A percentile compares a stretch with the other conserved stretches of the same genome.
phyloP scores from a whole-genome alignment of 2,797 vertebrate species.

The Semaprochilodus insignis region DNA sequence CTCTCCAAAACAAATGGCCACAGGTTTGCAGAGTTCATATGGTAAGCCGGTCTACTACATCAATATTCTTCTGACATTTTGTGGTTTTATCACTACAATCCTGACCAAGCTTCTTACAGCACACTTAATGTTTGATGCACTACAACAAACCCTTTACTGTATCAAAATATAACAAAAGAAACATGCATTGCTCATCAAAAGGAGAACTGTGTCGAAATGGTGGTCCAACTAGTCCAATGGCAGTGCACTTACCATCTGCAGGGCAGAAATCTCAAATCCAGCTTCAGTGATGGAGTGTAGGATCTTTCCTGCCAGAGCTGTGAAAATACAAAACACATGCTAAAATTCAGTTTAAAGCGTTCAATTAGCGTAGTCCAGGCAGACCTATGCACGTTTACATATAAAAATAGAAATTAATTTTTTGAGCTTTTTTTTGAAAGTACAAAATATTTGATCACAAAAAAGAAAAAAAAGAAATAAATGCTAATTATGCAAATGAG shows the following conservation, averaged over 20 bases:
- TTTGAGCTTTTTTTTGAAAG: no score
- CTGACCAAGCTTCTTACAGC: neutral
- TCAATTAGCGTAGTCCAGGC: neutral
- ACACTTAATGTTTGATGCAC: neutral
- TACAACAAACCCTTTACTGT: neutral
- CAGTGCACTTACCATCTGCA: conserved; percentile 87
- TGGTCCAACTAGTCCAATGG: neutral
- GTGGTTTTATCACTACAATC: no score
- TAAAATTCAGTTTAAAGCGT: neutral
- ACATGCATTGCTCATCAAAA: neutral
- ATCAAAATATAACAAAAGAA: neutral
- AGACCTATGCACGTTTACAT: no score
- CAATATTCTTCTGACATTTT: neutral
- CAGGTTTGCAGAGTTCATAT: neutral
- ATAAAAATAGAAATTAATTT: neutral
- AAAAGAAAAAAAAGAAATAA: neutral
- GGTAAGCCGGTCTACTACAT: neutral
- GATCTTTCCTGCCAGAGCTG: conserved; percentile 91
- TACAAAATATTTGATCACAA: no score
- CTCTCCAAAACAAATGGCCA: neutral
- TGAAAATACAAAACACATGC: conserved; percentile 43
- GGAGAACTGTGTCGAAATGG: no score
- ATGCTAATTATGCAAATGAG: conserved; percentile 1
- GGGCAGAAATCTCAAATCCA: conserved; percentile 90
- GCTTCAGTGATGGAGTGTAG: conserved; percentile 85